These are phyloP conservation scores for Martes martes DNA, from an alignment of 2,113 vertebrate genomes.

Conservation along the genomic window DNA sequence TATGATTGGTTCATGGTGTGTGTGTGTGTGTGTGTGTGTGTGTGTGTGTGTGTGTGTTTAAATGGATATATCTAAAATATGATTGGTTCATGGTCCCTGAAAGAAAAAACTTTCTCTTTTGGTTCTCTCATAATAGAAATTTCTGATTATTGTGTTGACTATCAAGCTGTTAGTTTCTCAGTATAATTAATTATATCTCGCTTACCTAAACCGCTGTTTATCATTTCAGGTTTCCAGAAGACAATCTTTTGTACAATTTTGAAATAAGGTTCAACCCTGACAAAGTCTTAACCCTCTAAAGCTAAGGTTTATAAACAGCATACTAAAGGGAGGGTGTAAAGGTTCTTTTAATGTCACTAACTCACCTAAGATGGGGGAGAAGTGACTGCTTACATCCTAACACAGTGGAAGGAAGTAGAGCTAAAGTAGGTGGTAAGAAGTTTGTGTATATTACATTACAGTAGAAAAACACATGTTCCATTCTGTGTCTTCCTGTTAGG, in stretches of 20 bases:
- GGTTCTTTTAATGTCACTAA: background rate
- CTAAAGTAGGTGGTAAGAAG: background rate
- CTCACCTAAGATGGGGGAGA: background rate
- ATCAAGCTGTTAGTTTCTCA: background rate
- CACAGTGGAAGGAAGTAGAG: background rate
- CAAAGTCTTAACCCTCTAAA: background rate
- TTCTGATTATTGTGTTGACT: conserved; percentile 10
- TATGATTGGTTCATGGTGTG: background rate
- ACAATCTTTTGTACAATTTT: conserved; percentile 8
- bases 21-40: background rate
- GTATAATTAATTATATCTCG: background rate
- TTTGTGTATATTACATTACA: background rate
- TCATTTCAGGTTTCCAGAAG: background rate
- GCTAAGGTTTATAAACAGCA: background rate
- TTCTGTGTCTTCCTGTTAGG: background rate
- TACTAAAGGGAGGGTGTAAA: background rate
- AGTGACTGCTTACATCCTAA: background rate
- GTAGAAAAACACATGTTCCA: background rate
- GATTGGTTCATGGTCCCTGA: background rate
- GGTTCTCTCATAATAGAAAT: background rate
- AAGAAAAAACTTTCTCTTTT: background rate
- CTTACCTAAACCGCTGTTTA: background rate
- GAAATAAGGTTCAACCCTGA: background rate
- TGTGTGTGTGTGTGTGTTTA: background rate
- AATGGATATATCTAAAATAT: background rate